Percentiles rank a stretch among this genome's conserved stretches.
Evolutionary conservation across 2,797 vertebrate species (phyloP).

Genomic region (Schizopygopsis pylzovi): DNA sequence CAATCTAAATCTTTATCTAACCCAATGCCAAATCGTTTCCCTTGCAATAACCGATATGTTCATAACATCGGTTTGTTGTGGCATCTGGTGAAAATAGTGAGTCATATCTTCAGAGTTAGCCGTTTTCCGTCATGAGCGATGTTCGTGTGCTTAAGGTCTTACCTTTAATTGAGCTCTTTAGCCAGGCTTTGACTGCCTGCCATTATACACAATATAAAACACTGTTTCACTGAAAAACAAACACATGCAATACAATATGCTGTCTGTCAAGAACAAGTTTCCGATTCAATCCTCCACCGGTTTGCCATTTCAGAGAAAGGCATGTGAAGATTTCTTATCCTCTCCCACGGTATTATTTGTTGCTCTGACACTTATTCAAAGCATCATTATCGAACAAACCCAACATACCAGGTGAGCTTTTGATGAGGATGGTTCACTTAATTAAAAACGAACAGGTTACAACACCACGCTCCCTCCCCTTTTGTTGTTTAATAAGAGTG

Average conservation of each 20-base stretch:
- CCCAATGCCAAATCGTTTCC: neutral
- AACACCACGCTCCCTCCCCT: constrained; percentile 59
- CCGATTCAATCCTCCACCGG: constrained; percentile 14
- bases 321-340: neutral
- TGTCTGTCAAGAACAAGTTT: constrained; percentile 45
- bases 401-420: constrained; percentile 69
- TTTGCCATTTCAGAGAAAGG: neutral
- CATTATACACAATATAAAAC: constrained; percentile 63
- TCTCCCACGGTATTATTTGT: constrained; percentile 24
- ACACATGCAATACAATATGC: constrained; percentile 51
- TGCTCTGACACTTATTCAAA: constrained; percentile 41
- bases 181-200: constrained; percentile 60
- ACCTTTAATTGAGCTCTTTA: constrained; percentile 59
- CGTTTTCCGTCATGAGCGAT: constrained; percentile 51
- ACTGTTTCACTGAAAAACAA: constrained; percentile 57
- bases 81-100: neutral
- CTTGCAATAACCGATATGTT: neutral
- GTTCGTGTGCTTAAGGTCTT: constrained; percentile 48
- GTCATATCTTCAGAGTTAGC: constrained; percentile 23
- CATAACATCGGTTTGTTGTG: constrained; percentile 4
- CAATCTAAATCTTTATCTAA: neutral
- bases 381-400: constrained; percentile 23
- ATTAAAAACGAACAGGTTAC: constrained; percentile 78
- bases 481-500: constrained; percentile 39
- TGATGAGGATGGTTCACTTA: constrained; percentile 70